Percentiles rank a stretch among this genome's conserved stretches.
These are phyloP conservation scores for Watsonalla cultraria DNA, from an alignment of 2,888 invertebrate genomes.

Conservation along the genomic window DNA sequence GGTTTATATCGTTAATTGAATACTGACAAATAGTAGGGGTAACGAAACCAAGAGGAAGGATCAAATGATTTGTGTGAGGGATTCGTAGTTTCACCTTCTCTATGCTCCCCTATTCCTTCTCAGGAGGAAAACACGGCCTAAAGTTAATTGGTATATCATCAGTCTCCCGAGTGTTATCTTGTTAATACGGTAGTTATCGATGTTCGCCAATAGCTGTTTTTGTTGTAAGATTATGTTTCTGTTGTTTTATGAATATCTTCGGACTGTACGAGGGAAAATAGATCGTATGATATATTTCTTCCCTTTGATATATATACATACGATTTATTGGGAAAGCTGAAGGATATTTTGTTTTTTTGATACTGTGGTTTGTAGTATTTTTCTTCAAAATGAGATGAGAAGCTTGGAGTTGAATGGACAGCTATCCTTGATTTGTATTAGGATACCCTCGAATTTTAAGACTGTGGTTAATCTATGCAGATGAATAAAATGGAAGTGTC, in stretches of 20 bases:
- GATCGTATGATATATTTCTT: neutral
- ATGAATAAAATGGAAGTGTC: no score
- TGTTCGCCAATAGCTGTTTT: neutral
- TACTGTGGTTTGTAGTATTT: no score
- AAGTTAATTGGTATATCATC: neutral
- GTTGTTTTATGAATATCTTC: no score
- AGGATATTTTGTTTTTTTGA: no score
- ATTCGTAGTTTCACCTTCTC: conserved; percentile 8
- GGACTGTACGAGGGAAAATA: no score
- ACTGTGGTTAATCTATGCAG: no score
- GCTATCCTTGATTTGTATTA: no score
- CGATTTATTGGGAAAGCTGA: no score
- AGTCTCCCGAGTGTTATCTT: neutral
- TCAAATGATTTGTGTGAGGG: conserved; percentile 12
- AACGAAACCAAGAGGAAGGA: conserved; percentile 2
- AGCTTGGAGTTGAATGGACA: no score
- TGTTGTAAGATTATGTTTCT: no score
- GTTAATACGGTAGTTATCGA: neutral
- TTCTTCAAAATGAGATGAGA: no score
- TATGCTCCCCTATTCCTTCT: conserved; percentile 8
- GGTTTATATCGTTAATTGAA: neutral
- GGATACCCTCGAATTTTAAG: no score
- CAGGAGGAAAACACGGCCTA: neutral
- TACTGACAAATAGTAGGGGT: neutral
- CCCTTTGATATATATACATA: neutral